Evolutionary conservation across 2,113 vertebrate genomes (phyloP).

Genomic region (Perognathus longimembris): DNA sequence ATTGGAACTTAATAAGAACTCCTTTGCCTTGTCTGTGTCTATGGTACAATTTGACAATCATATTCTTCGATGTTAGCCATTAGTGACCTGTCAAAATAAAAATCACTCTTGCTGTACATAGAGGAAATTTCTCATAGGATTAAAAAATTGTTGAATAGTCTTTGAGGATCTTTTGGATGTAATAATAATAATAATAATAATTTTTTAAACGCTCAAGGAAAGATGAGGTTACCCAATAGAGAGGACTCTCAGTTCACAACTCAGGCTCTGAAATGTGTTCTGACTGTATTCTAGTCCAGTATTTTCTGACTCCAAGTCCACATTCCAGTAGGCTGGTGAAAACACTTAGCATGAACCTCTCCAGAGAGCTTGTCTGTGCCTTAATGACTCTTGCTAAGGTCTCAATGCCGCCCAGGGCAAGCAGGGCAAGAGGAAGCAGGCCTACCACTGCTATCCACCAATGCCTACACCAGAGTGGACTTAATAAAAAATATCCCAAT

Average conservation of each 20-base stretch:
- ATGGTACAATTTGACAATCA: not conserved
- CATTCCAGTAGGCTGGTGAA: not conserved
- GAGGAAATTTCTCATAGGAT: not conserved
- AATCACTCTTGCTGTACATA: not conserved
- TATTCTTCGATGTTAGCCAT: not conserved
- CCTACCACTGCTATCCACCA: not conserved
- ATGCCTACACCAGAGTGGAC: not conserved
- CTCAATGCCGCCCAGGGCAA: not conserved
- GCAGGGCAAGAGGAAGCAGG: not conserved
- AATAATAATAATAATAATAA: too few relatives aligned
- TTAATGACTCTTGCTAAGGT: not conserved
- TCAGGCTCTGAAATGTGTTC: not conserved
- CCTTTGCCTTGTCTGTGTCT: not conserved
- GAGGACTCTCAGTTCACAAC: not conserved
- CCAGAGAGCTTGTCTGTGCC: not conserved
- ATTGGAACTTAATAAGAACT: not conserved
- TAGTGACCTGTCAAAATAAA: not conserved
- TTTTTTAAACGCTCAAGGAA: not conserved
- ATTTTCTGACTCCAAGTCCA: not conserved
- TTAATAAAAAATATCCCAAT: not conserved
- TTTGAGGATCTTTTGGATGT: not conserved
- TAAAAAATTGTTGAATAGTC: not conserved
- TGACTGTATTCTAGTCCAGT: not conserved
- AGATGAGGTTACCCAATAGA: not conserved
- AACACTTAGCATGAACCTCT: not conserved